Evolutionary conservation across 2,113 vertebrate species (phyloP).

Genomic region (Dicentrarchus labrax): DNA sequence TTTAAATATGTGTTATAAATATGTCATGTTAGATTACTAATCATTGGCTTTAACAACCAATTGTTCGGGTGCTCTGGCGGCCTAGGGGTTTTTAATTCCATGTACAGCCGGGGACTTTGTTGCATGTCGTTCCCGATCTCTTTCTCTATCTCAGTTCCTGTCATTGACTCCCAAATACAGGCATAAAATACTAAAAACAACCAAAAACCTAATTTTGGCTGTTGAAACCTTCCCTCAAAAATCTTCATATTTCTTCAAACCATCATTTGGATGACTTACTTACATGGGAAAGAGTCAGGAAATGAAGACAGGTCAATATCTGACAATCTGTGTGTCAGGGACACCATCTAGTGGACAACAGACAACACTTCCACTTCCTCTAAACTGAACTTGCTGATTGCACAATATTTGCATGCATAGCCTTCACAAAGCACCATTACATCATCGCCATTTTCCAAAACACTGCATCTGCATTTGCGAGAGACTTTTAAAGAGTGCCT

Average conservation of each 20-base stretch:
- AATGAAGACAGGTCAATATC: background rate
- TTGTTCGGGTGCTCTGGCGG: too few relatives aligned
- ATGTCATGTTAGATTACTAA: background rate
- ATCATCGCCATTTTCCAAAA: conserved; percentile 47
- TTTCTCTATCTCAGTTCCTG: too few relatives aligned
- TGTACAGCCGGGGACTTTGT: background rate
- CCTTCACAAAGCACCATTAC: conserved; percentile 41
- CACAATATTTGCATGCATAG: conserved; percentile 40
- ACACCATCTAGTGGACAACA: conserved; percentile 72
- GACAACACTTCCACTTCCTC: background rate
- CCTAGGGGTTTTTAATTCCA: background rate
- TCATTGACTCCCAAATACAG: background rate
- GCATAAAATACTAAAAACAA: background rate
- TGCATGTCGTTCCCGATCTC: background rate
- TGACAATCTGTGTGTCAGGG: background rate
- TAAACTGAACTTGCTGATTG: background rate
- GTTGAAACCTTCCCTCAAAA: background rate
- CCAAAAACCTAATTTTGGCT: background rate
- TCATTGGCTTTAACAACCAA: background rate
- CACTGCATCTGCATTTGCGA: background rate
- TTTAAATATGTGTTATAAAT: too few relatives aligned
- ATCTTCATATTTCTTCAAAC: background rate
- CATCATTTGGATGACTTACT: background rate
- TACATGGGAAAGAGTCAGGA: background rate
- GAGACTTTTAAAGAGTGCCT: background rate